phyloP scores from a whole-genome alignment of 2,113 vertebrate species.

The Oreochromis spilurus region DNA sequence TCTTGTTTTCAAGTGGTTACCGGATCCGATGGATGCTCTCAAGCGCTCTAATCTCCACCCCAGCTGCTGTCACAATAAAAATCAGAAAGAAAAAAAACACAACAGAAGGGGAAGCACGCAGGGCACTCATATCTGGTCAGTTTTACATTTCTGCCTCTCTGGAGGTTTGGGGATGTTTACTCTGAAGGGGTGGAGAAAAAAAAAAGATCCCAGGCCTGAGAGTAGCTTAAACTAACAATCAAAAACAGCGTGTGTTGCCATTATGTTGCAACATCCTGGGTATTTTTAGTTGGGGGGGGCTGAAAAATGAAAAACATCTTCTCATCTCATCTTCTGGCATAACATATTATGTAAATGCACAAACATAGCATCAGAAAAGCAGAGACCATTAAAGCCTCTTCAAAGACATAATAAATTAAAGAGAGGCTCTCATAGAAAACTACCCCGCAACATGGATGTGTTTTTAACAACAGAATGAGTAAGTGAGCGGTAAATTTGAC shows the following conservation, averaged over 20 bases:
- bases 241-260: constrained; percentile 46
- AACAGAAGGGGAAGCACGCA: not conserved
- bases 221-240: constrained; percentile 16
- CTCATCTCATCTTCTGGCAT: constrained; percentile 26
- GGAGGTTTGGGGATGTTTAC: constrained; percentile 25
- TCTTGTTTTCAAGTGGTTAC: not conserved
- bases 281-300: constrained; percentile 42
- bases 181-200: not conserved
- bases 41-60: constrained; percentile 10
- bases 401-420: constrained; percentile 47
- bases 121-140: constrained; percentile 18
- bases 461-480: constrained; percentile 1
- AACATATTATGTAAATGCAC: constrained; percentile 52
- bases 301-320: constrained; percentile 2
- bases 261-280: constrained; percentile 57
- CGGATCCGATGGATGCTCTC: not conserved
- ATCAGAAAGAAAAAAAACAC: not conserved
- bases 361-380: constrained; percentile 32
- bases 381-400: constrained; percentile 51
- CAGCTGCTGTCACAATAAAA: constrained; percentile 1
- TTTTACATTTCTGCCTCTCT: not conserved
- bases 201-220: constrained; percentile 15
- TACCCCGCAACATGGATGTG: not conserved
- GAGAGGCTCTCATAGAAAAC: not conserved
- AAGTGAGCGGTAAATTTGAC: not conserved